Evolutionary conservation across 2,113 vertebrate species (phyloP).

Genomic region (Xiphias gladius): DNA sequence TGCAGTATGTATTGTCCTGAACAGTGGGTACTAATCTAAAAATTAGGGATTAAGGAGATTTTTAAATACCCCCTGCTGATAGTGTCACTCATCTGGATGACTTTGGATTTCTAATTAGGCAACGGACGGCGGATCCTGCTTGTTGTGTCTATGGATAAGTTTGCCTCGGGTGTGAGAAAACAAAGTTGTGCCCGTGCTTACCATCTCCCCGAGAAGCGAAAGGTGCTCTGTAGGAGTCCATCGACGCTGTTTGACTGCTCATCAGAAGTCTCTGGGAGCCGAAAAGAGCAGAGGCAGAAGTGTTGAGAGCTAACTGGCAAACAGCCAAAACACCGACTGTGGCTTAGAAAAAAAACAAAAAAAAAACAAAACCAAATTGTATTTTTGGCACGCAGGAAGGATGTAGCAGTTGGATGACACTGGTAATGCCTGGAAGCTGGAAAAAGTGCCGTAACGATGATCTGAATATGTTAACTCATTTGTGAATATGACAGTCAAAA

Average conservation of each 20-base stretch:
- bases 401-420: constrained; percentile 41
- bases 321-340: constrained; percentile 51
- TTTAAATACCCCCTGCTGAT: constrained; percentile 17
- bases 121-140: constrained; percentile 18
- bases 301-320: constrained; percentile 61
- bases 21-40: background rate
- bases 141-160: constrained; percentile 44
- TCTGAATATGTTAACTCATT: constrained; percentile 34
- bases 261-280: constrained; percentile 42
- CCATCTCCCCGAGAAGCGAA: constrained; percentile 38
- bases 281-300: constrained; percentile 24
- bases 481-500: constrained; percentile 10
- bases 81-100: constrained; percentile 32
- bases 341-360: constrained; percentile 12
- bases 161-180: constrained; percentile 11
- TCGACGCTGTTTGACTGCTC: constrained; percentile 54
- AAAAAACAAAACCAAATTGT: constrained; percentile 3
- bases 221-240: constrained; percentile 60
- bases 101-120: constrained; percentile 45
- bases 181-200: constrained; percentile 23
- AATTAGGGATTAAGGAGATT: background rate
- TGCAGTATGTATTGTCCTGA: background rate
- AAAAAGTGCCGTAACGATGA: constrained; percentile 35
- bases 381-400: constrained; percentile 50
- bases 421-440: constrained; percentile 27